These are phyloP conservation scores for Harpegnathos saltator DNA, from an alignment of 1,140 invertebrate species.

Conservation along the genomic window DNA sequence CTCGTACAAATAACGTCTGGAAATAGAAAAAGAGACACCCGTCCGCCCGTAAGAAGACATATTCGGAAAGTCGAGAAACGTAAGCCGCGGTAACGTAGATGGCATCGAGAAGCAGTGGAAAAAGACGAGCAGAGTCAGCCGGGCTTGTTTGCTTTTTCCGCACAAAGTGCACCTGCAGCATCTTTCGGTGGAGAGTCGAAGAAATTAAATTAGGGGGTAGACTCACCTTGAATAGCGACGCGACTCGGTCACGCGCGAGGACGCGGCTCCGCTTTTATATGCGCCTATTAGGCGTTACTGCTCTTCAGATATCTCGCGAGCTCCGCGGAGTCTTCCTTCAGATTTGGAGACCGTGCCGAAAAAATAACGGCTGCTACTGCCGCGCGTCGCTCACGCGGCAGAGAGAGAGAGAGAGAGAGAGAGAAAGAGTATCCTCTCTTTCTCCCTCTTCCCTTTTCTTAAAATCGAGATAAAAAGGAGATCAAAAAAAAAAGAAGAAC, in stretches of 20 bases:
- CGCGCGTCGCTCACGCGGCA: no score
- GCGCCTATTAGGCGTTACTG: slow-evolving; percentile 28
- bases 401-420: no score
- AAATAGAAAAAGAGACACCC: no score
- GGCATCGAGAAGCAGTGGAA: not conserved
- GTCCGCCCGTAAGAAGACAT: not conserved
- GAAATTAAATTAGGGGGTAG: slow-evolving; percentile 71
- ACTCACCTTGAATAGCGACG: slow-evolving; percentile 56
- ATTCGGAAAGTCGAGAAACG: not conserved
- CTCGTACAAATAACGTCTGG: no score
- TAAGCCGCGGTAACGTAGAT: no score
- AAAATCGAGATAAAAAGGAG: no score
- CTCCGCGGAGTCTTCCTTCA: slow-evolving; percentile 43
- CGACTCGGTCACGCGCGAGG: slow-evolving; percentile 63
- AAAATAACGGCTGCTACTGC: not conserved
- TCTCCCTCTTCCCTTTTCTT: no score
- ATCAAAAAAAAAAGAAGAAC: no score
- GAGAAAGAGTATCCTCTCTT: no score
- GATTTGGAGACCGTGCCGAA: not conserved
- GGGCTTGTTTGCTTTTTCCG: slow-evolving; percentile 68
- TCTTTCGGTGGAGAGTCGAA: slow-evolving; percentile 64
- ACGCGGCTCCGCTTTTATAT: slow-evolving; percentile 47
- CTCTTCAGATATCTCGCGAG: slow-evolving; percentile 10
- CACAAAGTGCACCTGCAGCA: slow-evolving; percentile 71
- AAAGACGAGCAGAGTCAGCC: not conserved